These are phyloP conservation scores for Aphelenchoides besseyi DNA, from an alignment of 1,140 invertebrate genomes.

Conservation along the genomic window DNA sequence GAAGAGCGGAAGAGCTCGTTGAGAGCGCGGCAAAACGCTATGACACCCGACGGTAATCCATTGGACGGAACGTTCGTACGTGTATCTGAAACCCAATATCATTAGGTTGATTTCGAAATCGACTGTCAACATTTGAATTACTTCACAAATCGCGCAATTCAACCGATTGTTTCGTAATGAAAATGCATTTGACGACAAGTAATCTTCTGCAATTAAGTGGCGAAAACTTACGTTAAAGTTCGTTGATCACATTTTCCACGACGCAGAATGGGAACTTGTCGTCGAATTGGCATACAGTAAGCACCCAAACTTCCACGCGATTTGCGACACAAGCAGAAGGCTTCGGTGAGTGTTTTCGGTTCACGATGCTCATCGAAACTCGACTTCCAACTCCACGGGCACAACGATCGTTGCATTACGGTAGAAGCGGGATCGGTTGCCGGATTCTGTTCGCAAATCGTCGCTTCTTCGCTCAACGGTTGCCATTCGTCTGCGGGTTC, in stretches of 20 bases:
- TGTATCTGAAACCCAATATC: constrained; percentile 13
- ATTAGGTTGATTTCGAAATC: no score
- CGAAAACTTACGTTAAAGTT: constrained; percentile 13
- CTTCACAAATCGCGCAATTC: no score
- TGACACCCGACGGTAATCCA: constrained; percentile 28
- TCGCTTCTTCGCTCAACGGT: constrained; percentile 3
- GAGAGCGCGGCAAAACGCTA: constrained; percentile 13
- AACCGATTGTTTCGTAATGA: no score
- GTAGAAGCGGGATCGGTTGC: constrained; percentile 18
- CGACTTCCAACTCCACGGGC: constrained; percentile 19
- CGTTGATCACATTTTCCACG: constrained; percentile 15
- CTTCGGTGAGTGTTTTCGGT: constrained; percentile 32
- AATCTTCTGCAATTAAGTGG: neutral
- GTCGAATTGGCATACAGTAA: constrained; percentile 32
- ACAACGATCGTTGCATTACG: constrained; percentile 25
- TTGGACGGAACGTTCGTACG: constrained; percentile 20
- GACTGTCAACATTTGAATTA: constrained; percentile 7
- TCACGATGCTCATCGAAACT: constrained; percentile 27
- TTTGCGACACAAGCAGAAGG: constrained; percentile 30
- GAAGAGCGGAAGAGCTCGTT: constrained; percentile 21
- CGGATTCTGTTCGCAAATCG: constrained; percentile 13
- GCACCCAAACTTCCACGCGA: constrained; percentile 23
- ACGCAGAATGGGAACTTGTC: constrained; percentile 27
- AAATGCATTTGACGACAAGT: no score
- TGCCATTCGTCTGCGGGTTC: constrained; percentile 7